Base-by-base conservation (phyloP, 1,140 invertebrate genomes). In the Drosophila ananassae region DNA sequence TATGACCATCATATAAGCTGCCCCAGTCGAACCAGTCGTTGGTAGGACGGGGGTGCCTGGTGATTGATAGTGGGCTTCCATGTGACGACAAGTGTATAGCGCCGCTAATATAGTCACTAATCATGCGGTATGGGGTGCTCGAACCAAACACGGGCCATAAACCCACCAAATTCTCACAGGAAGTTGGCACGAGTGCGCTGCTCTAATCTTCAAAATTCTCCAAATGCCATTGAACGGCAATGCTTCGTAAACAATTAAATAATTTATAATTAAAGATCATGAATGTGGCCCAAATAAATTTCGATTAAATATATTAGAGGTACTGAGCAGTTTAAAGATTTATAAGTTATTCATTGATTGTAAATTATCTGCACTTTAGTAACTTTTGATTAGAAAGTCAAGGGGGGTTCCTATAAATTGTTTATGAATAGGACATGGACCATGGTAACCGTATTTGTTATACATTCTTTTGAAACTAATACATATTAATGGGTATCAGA, bases 1-100 rank as follows among this genome's bases (percentile, higher is more conserved):
- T 74, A 74, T 60, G 41, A 44, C 54, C 25, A 34, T 60, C 44
- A 13, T 62, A 77, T 73, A 81, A 73, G 39, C 34, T 44, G 13
- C 75, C 25, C 54, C 55, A 50, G 59, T 12, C 44, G 24, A 48
- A 37, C 48, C 13, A n/a, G 13, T 37, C 9, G 13, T n/a, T 17
- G 25, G 39, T 28, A 13, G 17, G 32, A 24, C 17, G 13, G 17
- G 24, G 25, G 44, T 30, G 17, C 46, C 32, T 48, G 68, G 37
- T 54, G 57, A 52, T 73, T 53, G 32, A 60, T 39, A 34, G 22
- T 12, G 17, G 34, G 10, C 9, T 37, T 9, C 28, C 50, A 21
- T 57, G 41, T 32, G 24, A 41, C 12, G 17, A 22, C 66, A 44
- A 73, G 68, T 73, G 34, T 58, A 44, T 73, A 73, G 71, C 71